Base-by-base conservation (phyloP, 2,888 invertebrate genomes). In the Drosophila koepferae region DNA sequence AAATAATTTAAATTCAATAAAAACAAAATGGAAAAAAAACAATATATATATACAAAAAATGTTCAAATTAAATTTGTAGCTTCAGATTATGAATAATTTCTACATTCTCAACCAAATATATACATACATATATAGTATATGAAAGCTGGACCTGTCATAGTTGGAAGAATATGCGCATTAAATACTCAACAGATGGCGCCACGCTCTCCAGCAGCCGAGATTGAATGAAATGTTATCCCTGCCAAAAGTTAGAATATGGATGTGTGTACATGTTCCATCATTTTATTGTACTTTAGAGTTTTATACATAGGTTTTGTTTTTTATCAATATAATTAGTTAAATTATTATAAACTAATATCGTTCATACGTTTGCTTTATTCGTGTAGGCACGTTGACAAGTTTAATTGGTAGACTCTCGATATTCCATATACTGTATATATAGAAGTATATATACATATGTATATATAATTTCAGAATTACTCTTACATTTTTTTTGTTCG, bases 381-480 rank as follows among this genome's bases (percentile, higher is more conserved):
- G 74, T 69, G 66, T 79, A 82, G 86, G 89, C 89, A 86, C 81
- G 60, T 81, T 81, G 44, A 85, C 74, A 82, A 77, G 64, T 38
- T 66, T 74, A 56, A 6, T 59, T 73, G 82, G 76, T 82, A 86
- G 86, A 86, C 81, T 88, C 49, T 34, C 18, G 51, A 34, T 77
- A 54, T 74, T 72, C 61, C 61, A 61, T 66, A 62, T 20, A 10
- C 23, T 34, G 34, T 18, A 18, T 18, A 51, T 14, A 12, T 34
- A 18, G n/a, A 34, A 34, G 18, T 34, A 18, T 51, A 51, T 34
- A 34, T 34, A 16, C 40, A 18, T n/a, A n/a, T n/a, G n/a, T n/a
- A n/a, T n/a, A n/a, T n/a, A n/a, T n/a, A n/a, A n/a, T 36, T 76
- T 60, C 66, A 23, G 66, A 23, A 48, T 68, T 36, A 10, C 5